Evolutionary conservation across 2,888 invertebrate species (phyloP).

Genomic region (Folsomia manolachei): DNA sequence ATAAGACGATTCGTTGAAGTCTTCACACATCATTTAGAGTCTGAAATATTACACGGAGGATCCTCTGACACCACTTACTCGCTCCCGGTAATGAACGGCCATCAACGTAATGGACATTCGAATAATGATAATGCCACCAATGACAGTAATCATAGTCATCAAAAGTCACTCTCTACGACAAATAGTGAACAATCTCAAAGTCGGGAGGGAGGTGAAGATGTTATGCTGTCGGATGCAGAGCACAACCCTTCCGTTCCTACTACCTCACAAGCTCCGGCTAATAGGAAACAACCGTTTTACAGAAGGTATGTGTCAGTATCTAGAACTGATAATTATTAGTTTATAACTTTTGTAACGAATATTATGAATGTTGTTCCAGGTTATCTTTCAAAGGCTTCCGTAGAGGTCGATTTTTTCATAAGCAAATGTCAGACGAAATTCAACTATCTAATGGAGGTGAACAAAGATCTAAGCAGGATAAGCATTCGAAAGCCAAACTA

Average conservation of each 20-base stretch:
- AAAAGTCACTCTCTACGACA: constrained; percentile 19
- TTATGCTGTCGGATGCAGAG: constrained; percentile 12
- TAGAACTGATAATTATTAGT: background rate
- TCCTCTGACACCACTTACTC: constrained; percentile 14
- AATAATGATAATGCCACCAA: constrained; percentile 9
- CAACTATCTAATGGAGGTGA: constrained; percentile 62
- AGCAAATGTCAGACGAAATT: constrained; percentile 83
- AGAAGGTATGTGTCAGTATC: constrained; percentile 35
- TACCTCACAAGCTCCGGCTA: constrained; percentile 14
- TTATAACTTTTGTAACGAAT: no score
- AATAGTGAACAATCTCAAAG: constrained; percentile 41
- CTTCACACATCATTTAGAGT: constrained; percentile 43
- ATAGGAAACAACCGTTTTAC: constrained; percentile 50
- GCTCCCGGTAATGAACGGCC: background rate
- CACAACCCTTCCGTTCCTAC: constrained; percentile 3
- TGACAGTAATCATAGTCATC: constrained; percentile 21
- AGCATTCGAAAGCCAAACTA: constrained; percentile 78
- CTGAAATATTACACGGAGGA: constrained; percentile 37
- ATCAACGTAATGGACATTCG: constrained; percentile 19
- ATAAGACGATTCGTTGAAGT: constrained; percentile 45
- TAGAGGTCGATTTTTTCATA: constrained; percentile 80
- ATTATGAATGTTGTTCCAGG: constrained; percentile 53
- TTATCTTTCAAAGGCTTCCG: constrained; percentile 85
- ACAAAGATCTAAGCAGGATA: constrained; percentile 57
- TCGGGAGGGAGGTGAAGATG: constrained; percentile 34